These are phyloP conservation scores for Myiopsitta monachus DNA, from an alignment of 2,113 vertebrate genomes.

Conservation along the genomic window DNA sequence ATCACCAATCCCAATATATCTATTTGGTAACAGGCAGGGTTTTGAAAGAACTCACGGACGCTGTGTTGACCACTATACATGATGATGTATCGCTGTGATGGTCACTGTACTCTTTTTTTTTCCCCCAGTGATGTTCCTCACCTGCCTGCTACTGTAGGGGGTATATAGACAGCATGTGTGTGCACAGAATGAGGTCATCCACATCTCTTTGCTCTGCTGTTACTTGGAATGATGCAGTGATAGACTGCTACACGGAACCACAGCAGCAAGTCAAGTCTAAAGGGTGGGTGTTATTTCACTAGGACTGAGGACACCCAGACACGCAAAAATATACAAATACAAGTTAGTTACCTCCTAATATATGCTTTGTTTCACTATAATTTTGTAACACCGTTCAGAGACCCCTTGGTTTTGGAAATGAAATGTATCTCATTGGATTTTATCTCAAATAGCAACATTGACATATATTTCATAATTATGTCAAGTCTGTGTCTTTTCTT, in stretches of 20 bases:
- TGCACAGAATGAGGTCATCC: background rate
- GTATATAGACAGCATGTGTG: rapidly evolving
- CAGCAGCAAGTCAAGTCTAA: background rate
- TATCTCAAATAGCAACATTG: background rate
- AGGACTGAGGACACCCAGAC: background rate
- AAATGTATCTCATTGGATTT: background rate
- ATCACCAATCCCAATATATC: background rate
- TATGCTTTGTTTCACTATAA: background rate
- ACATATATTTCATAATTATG: background rate
- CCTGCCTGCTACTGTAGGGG: background rate
- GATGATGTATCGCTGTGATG: background rate
- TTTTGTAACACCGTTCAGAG: background rate
- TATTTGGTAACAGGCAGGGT: background rate
- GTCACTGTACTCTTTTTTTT: background rate
- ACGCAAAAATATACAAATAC: background rate
- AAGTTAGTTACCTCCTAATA: background rate
- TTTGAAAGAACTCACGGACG: rapidly evolving
- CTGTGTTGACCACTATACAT: rapidly evolving
- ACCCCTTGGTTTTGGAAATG: background rate
- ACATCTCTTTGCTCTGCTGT: background rate
- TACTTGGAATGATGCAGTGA: background rate
- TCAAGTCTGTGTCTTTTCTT: background rate
- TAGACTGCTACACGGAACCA: background rate
- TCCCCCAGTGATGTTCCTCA: background rate
- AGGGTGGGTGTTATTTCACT: background rate